phyloP scores from a whole-genome alignment of 1,140 invertebrate genomes.

The Drosophila nasuta region DNA sequence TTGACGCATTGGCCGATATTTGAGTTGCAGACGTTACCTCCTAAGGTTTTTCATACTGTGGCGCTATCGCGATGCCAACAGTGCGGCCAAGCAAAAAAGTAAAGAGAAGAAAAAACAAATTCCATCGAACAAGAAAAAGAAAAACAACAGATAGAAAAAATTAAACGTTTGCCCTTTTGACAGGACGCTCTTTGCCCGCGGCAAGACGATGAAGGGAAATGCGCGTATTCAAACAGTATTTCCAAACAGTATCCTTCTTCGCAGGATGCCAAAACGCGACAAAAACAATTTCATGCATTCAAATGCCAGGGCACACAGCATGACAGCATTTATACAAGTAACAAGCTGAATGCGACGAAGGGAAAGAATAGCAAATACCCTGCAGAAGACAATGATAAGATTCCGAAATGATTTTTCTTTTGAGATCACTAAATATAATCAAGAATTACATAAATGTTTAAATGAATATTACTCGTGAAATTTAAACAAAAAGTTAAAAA shows the following conservation, averaged over 20 bases:
- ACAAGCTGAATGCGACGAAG: slow-evolving; percentile 3
- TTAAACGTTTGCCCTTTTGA: slow-evolving; percentile 59
- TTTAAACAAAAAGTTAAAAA: too few species aligned
- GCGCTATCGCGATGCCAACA: slow-evolving; percentile 75
- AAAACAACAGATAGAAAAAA: slow-evolving; percentile 20
- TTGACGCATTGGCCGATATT: slow-evolving; percentile 75
- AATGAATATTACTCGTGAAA: too few species aligned
- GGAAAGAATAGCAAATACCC: neutral
- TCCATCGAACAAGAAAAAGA: neutral
- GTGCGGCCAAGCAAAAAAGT: slow-evolving; percentile 17
- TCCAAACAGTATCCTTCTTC: slow-evolving; percentile 43
- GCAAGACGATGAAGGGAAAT: slow-evolving; percentile 35
- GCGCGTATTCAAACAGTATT: slow-evolving; percentile 50
- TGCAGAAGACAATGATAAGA: neutral
- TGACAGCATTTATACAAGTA: slow-evolving; percentile 40
- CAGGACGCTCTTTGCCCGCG: slow-evolving; percentile 15
- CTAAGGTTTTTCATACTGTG: slow-evolving; percentile 56
- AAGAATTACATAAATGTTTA: too few species aligned
- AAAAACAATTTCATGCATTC: slow-evolving; percentile 81
- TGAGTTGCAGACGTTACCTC: slow-evolving; percentile 47
- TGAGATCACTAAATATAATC: too few species aligned
- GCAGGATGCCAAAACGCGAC: slow-evolving; percentile 68
- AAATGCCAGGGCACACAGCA: slow-evolving; percentile 69
- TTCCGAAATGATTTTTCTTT: too few species aligned
- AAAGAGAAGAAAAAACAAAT: neutral